Evolutionary conservation across 2,797 vertebrate species (phyloP), one percentile per base, ranked within the genome.

Genomic region (Chaunax sp.): DNA sequence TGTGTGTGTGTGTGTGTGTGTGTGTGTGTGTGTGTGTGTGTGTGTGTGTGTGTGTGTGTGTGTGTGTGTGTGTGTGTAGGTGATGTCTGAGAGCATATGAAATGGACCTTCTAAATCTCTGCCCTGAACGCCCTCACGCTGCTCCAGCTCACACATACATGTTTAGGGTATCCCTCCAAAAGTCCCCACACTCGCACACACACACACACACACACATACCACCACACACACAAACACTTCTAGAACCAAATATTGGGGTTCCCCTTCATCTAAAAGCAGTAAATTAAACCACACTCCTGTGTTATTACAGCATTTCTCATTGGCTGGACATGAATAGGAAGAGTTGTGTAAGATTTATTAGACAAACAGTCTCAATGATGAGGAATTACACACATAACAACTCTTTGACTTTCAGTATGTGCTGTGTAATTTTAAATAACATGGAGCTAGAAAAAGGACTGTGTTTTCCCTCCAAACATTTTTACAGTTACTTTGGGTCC

Each of bases 91-190:
- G 57, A 72, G 66, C 66, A 80, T 75, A 87, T 81, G 78, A 85
- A 88, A 87, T 88, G 76, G 69, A 86, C 78, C 81, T 80, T 72
- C 69, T 72, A 72, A 89, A 90, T 87, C 61, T 77, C 59, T 76
- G 71, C 54, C 74, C 38, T 74, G 82, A 78, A 74, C 14, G 38
- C 14, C 38, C 61, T 22, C 79, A 69, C 85, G 19, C 41, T 77
- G 74, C 40, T 87, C 51, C 33, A 82, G 91, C 90, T 87, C 80
- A 85, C 73, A 86, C 90, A 90, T 90, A 94, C 70, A 82, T 91
- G 92, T 84, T 89, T 72, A 65, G 75, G 82, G 87, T 81, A 87
- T 85, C 76, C 69, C 67, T 53, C 69, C 30, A 81, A 80, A 85
- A 69, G 67, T 53, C 65, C 43, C 44, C 49, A 26, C 30, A 44